A percentile compares a stretch with the other conserved stretches of the same genome.
phyloP scores from a whole-genome alignment of 2,888 invertebrate species.

The Melanchra persicariae region DNA sequence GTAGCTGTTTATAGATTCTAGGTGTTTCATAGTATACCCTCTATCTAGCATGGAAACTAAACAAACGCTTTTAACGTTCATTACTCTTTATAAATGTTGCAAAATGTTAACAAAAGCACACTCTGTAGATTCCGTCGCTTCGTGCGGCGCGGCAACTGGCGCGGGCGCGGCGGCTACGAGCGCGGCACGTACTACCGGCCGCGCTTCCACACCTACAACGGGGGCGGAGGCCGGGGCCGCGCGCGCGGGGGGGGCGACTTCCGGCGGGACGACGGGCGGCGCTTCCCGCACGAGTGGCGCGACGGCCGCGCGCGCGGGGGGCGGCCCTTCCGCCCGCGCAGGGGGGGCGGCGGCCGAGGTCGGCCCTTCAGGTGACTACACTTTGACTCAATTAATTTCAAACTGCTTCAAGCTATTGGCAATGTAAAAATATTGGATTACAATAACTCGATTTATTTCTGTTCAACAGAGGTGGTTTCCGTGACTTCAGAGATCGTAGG shows the following conservation, averaged over 20 bases:
- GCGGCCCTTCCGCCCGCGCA: conserved; percentile 83
- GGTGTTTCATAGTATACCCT: conserved; percentile 31
- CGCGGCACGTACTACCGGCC: conserved; percentile 95
- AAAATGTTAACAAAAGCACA: conserved; percentile 6
- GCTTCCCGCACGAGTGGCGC: conserved; percentile 80
- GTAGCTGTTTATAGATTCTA: not conserved
- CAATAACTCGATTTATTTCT: too few species aligned
- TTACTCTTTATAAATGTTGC: conserved; percentile 5
- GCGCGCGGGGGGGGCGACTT: conserved; percentile 86
- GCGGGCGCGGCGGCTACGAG: conserved; percentile 92
- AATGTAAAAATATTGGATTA: too few species aligned
- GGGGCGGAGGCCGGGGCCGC: conserved; percentile 90
- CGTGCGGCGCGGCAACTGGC: conserved; percentile 89
- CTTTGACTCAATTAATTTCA: too few species aligned
- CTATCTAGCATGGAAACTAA: conserved; percentile 42
- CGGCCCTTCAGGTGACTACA: conserved; percentile 84
- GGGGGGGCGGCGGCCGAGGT: conserved; percentile 85
- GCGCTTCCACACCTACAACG: conserved; percentile 93
- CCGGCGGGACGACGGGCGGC: conserved; percentile 81
- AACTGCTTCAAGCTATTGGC: too few species aligned
- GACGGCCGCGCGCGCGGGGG: conserved; percentile 83
- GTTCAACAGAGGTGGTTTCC: conserved; percentile 88
- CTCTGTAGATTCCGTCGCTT: conserved; percentile 80
- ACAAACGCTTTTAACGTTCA: conserved; percentile 36
- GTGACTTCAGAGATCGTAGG: conserved; percentile 93